Base-by-base conservation (phyloP, 2,113 vertebrate genomes). In the Campylomormyrus tamandua region DNA sequence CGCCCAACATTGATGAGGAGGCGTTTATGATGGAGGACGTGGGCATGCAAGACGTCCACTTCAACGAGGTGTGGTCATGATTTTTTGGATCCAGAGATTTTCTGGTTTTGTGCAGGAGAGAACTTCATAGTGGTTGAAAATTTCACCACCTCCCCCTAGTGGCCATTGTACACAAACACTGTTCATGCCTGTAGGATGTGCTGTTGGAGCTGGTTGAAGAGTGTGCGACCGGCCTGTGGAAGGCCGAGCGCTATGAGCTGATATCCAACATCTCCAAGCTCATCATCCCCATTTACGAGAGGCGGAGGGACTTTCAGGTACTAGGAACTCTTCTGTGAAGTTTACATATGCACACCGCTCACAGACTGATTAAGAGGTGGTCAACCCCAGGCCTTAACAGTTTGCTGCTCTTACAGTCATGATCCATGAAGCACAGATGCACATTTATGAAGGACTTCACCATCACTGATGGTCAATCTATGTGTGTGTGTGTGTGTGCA, bases 11-110 rank as follows among this genome's bases (percentile, higher is more conserved):
- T 27, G 98, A 98, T 5, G 98, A 99, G 93, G 98, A 99, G 90
- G 98, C 97, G 17, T 97, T 98, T 90, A 99, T 99, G 98, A 98
- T 99, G 98, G 98, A 99, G 93, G 98, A 99, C 21, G 98, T 98
- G 0, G 98, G 98, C 56, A 99, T 99, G 98, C 98, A 99, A 94
- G 98, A 99, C 46, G 98, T 99, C 89, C 98, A 99, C 92, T 99
- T 99, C 93, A 99, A 97, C 2, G 98, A 99, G 96, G 98, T 99
- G 88, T 92, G 96, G 0, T 5, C 27, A 35, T 19, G n/a, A 53
- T 87, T 13, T 70, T 31, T 70, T 70, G n/a, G n/a, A n/a, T 62
- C 56, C 56, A n/a, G 62, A 87, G 80, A 15, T 45, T 62, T 21
- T 66, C 35, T 52, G n/a, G 49, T n/a, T 45, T 21, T 46, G 7